A percentile compares a stretch with the other conserved stretches of the same genome.
phyloP scores from a whole-genome alignment of 2,888 invertebrate species.

The Chymomyza amoena region DNA sequence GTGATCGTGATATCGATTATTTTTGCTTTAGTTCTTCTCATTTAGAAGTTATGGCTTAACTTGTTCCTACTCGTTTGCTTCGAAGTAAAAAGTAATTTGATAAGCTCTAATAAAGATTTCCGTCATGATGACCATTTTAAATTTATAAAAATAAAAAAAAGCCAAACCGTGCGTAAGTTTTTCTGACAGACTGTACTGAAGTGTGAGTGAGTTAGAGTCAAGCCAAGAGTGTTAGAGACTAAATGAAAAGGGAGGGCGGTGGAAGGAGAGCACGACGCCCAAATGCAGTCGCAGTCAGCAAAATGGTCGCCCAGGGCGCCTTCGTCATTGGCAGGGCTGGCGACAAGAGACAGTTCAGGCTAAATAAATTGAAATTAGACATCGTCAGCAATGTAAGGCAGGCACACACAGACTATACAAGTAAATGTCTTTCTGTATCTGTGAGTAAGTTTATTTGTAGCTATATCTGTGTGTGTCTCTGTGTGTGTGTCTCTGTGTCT shows the following conservation, averaged over 20 bases:
- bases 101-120: no score
- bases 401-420: constrained; percentile 27
- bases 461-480: not conserved
- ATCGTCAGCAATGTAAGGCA: constrained; percentile 53
- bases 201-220: not conserved
- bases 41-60: no score
- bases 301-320: not conserved
- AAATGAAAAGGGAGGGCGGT: not conserved
- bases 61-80: no score
- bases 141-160: no score
- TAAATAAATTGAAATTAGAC: constrained; percentile 69
- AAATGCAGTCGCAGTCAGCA: not conserved
- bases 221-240: not conserved
- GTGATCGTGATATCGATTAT: no score
- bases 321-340: not conserved
- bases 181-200: no score
- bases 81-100: no score
- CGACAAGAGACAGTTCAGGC: constrained; percentile 40
- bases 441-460: not conserved
- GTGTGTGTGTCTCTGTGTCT: not conserved
- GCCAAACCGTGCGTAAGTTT: no score
- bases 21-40: no score
- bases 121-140: no score
- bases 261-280: not conserved
- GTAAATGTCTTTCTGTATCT: not conserved